Conservation (phyloP, 2,113 vertebrate species). For the Brienomyrus longianalis region DNA sequence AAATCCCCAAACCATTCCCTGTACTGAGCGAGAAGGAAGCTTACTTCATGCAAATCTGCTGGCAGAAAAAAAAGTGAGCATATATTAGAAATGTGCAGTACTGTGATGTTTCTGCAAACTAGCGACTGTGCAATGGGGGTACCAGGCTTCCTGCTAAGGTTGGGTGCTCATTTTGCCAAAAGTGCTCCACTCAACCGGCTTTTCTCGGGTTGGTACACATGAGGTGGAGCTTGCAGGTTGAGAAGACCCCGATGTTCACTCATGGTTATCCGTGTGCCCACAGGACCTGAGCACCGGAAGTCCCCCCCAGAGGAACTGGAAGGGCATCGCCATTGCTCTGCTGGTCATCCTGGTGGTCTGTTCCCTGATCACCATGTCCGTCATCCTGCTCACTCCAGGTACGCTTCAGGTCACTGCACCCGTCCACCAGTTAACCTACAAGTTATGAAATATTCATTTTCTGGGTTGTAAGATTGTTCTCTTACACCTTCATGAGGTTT, state of each 20-base stretch:
- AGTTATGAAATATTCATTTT: neutral
- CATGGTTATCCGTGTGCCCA: constrained; percentile 27
- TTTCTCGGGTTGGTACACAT: neutral
- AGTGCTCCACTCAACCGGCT: neutral
- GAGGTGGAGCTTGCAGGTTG: neutral
- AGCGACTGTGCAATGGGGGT: neutral
- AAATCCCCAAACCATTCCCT: neutral
- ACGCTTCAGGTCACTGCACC: constrained; percentile 19
- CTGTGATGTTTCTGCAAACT: neutral
- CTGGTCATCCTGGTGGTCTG: constrained; percentile 96
- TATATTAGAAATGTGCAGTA: neutral
- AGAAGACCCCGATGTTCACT: neutral
- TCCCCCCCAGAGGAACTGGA: constrained; percentile 97
- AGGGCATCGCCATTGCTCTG: constrained; percentile 93
- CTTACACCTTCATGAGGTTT: neutral
- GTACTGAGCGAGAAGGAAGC: neutral
- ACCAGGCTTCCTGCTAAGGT: neutral
- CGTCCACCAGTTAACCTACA: neutral
- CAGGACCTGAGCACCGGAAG: constrained; percentile 88
- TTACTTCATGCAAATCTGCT: neutral
- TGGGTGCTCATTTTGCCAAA: neutral
- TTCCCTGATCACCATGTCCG: constrained; percentile 96
- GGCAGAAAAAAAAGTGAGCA: neutral
- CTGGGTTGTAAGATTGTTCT: neutral
- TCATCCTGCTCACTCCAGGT: constrained; percentile 97